A percentile compares a stretch with the other conserved stretches of the same genome.
Conservation (phyloP, 2,113 vertebrate genomes). For the Nanorana parkeri region DNA sequence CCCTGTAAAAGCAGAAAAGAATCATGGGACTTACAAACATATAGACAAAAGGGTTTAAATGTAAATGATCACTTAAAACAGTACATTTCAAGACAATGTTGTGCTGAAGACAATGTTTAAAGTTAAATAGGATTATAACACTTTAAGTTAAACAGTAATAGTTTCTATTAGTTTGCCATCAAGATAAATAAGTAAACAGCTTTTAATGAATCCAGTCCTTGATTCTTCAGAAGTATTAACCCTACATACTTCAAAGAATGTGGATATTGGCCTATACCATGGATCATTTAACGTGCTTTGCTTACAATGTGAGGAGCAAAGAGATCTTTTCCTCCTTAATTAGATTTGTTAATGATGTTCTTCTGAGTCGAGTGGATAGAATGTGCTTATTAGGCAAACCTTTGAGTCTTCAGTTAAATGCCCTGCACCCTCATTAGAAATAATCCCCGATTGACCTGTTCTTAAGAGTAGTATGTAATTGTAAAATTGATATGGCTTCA, state of each 20-base stretch:
- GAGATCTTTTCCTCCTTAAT: slow-evolving; percentile 40
- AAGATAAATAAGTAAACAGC: slow-evolving; percentile 19
- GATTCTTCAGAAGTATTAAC: slow-evolving; percentile 27
- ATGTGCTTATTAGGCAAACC: slow-evolving; percentile 47
- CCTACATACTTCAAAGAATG: slow-evolving; percentile 21
- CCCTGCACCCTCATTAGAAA: slow-evolving; percentile 26
- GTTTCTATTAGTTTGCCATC: slow-evolving; percentile 22
- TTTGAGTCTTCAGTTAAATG: slow-evolving; percentile 36
- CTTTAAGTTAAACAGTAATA: slow-evolving; percentile 14
- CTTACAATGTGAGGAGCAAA: slow-evolving; percentile 36
- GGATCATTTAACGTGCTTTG: slow-evolving; percentile 39
- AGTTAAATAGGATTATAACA: slow-evolving; percentile 14
- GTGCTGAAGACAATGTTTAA: not conserved
- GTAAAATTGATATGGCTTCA: slow-evolving; percentile 23
- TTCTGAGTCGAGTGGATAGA: slow-evolving; percentile 25
- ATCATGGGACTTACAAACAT: no score
- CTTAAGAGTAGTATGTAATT: slow-evolving; percentile 45
- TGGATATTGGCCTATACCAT: slow-evolving; percentile 1
- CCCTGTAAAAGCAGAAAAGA: no score
- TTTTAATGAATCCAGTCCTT: slow-evolving; percentile 25
- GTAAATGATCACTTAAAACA: not conserved
- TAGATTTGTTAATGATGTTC: slow-evolving; percentile 49
- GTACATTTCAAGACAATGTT: not conserved
- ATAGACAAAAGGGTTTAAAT: no score
- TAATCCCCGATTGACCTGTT: slow-evolving; percentile 44